phyloP scores from a whole-genome alignment of 2,888 invertebrate genomes.

The Xestia xanthographa region DNA sequence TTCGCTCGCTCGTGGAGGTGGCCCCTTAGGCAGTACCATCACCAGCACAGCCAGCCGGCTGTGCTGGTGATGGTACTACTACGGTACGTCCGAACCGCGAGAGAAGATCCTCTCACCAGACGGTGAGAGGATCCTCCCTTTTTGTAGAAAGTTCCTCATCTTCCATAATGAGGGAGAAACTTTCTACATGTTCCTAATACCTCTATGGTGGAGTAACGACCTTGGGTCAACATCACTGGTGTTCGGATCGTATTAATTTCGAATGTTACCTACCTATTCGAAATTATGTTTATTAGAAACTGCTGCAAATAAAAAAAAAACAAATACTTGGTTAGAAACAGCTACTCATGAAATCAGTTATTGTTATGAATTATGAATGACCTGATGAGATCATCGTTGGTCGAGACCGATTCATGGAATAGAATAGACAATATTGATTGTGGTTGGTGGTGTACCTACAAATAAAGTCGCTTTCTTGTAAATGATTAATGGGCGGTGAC shows the following conservation, averaged over 20 bases:
- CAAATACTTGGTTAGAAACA: neutral
- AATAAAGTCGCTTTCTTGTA: neutral
- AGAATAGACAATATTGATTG: neutral
- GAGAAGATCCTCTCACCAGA: too few species aligned
- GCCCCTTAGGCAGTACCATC: neutral
- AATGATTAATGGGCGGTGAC: neutral
- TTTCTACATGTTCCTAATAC: neutral
- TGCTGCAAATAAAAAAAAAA: too few species aligned
- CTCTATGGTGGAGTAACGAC: neutral
- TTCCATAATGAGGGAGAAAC: neutral
- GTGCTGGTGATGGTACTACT: neutral
- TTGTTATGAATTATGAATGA: constrained; percentile 25
- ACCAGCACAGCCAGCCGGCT: neutral
- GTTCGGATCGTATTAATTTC: too few species aligned
- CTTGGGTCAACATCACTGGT: too few species aligned
- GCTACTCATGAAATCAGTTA: neutral
- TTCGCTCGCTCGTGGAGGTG: too few species aligned
- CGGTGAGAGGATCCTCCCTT: neutral
- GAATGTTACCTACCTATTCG: too few species aligned
- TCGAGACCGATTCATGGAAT: neutral
- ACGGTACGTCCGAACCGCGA: too few species aligned
- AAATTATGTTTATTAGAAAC: too few species aligned
- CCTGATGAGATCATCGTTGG: neutral
- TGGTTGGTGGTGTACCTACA: too few species aligned
- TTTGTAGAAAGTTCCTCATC: neutral